Conservation (phyloP, 1,140 invertebrate species). For the Epicauta chinensis region DNA sequence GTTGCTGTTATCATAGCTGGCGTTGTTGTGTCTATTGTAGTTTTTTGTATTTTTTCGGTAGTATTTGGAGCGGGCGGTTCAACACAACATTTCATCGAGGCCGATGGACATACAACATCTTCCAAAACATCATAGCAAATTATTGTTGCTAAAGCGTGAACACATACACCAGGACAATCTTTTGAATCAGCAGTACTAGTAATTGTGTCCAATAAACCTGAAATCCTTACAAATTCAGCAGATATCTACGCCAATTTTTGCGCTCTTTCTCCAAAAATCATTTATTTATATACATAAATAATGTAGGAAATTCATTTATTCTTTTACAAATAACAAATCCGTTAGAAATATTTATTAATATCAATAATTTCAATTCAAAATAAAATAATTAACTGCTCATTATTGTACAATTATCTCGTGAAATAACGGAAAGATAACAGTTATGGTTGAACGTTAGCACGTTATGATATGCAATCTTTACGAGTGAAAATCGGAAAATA, state of each 20-base stretch:
- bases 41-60: slow-evolving; percentile 31
- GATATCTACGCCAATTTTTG: not conserved
- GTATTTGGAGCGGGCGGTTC: slow-evolving; percentile 52
- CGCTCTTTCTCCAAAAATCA: too few species aligned
- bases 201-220: slow-evolving; percentile 75
- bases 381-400: too few species aligned
- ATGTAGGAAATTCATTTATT: too few species aligned
- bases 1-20: slow-evolving; percentile 32
- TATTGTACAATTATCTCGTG: slow-evolving; percentile 5
- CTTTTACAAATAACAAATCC: too few species aligned
- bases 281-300: too few species aligned
- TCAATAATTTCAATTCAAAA: too few species aligned
- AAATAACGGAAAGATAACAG: slow-evolving; percentile 14
- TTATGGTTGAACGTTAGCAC: slow-evolving; percentile 1
- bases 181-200: slow-evolving; percentile 74
- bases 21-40: slow-evolving; percentile 33
- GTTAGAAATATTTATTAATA: too few species aligned
- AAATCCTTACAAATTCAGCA: slow-evolving; percentile 8
- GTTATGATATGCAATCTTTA: not conserved
- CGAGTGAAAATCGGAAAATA: too few species aligned
- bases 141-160: slow-evolving; percentile 71
- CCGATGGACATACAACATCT: slow-evolving; percentile 67
- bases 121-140: slow-evolving; percentile 80
- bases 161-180: slow-evolving; percentile 79
- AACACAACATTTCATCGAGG: slow-evolving; percentile 75